phyloP scores from a whole-genome alignment of 23 tunicate species.

The Halocynthia roretzi region DNA sequence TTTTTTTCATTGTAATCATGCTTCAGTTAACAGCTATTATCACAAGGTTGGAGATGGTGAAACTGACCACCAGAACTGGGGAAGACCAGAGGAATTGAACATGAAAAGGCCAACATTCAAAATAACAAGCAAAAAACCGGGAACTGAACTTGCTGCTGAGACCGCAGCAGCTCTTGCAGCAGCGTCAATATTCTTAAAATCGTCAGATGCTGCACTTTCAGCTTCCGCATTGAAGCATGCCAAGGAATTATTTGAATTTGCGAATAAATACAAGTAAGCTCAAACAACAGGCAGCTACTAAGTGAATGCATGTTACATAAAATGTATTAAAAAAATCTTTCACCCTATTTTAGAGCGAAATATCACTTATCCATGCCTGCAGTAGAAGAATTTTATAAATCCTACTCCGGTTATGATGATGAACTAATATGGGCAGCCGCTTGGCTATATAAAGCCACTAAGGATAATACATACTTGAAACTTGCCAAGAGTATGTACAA shows the following conservation, averaged over 20 bases:
- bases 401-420: constrained; percentile 75
- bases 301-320: not conserved
- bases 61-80: constrained; percentile 70
- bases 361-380: constrained; percentile 72
- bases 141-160: constrained; percentile 90
- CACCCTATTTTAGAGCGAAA: constrained; percentile 5
- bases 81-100: constrained; percentile 66
- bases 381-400: constrained; percentile 56
- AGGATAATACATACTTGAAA: constrained; percentile 37
- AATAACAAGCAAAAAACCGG: constrained; percentile 55
- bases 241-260: constrained; percentile 72
- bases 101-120: constrained; percentile 50
- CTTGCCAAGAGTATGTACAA: constrained; percentile 23
- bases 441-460: constrained; percentile 89
- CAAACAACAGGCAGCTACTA: constrained; percentile 49
- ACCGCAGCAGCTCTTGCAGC: constrained; percentile 98
- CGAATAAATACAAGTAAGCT: constrained; percentile 45
- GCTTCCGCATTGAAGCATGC: constrained; percentile 54
- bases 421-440: constrained; percentile 85
- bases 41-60: constrained; percentile 58
- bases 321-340: too few species aligned
- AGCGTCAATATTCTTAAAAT: constrained; percentile 61
- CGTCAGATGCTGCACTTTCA: constrained; percentile 50
- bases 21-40: not conserved
- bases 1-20: not conserved